These are phyloP conservation scores for crab-eating macaque (Macaca fascicularis) DNA, from an alignment of 2,113 vertebrate species.

Conservation along the genomic window DNA sequence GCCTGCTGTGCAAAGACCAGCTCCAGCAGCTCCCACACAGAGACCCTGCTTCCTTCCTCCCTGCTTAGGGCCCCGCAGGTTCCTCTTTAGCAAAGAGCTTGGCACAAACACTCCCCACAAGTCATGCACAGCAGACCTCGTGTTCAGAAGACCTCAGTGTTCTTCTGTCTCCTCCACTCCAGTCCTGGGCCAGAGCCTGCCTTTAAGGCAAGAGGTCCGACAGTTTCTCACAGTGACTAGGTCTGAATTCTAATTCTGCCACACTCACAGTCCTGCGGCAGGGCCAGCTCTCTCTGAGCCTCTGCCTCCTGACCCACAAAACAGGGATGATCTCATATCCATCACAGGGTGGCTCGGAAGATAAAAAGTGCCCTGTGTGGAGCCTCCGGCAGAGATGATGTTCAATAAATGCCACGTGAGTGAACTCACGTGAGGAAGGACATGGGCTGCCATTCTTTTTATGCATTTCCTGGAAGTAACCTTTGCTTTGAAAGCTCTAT, in stretches of 20 bases:
- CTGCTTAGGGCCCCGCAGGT: background rate
- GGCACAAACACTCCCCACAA: background rate
- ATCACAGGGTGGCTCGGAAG: background rate
- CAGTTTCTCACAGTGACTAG: background rate
- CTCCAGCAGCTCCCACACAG: rapidly evolving
- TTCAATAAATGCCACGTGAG: background rate
- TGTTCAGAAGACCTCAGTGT: background rate
- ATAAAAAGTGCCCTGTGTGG: rapidly evolving
- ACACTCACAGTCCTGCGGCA: background rate
- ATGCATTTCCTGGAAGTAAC: background rate
- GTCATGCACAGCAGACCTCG: background rate
- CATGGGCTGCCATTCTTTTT: too few species aligned
- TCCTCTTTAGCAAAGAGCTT: background rate
- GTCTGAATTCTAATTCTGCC: background rate
- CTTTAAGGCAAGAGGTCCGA: background rate
- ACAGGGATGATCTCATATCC: too few species aligned
- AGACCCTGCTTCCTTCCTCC: background rate
- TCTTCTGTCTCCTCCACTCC: background rate
- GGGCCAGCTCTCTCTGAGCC: background rate
- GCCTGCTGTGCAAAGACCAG: background rate
- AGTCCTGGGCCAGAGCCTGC: background rate
- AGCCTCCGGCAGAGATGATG: background rate
- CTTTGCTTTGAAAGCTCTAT: background rate
- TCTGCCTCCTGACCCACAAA: background rate
- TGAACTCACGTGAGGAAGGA: background rate